These are phyloP conservation scores for Coturnix japonica DNA, from an alignment of 2,113 vertebrate genomes.

Conservation along the genomic window DNA sequence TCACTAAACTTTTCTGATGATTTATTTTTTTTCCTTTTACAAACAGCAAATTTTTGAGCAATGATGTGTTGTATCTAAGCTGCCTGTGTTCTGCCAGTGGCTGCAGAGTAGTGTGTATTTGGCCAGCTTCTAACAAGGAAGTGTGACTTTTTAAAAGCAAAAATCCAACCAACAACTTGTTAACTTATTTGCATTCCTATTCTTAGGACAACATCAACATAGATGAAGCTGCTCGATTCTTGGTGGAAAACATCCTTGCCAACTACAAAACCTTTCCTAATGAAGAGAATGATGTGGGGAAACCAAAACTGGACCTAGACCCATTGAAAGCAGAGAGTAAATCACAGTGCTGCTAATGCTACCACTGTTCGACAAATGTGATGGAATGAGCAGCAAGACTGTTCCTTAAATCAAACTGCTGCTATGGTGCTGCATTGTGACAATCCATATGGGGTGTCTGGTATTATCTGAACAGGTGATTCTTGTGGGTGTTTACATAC, in stretches of 20 bases:
- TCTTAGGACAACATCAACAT: conserved; percentile 97
- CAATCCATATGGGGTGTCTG: conserved; percentile 19
- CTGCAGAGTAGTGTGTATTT: not conserved
- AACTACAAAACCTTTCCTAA: conserved; percentile 88
- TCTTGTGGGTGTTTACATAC: conserved; percentile 23
- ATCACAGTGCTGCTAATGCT: conserved; percentile 91
- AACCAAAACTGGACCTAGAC: conserved; percentile 87
- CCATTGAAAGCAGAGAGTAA: conserved; percentile 86
- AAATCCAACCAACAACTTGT: not conserved
- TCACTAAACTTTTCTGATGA: not conserved
- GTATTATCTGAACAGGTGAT: not conserved
- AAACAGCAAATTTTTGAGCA: not conserved
- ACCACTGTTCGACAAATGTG: not conserved
- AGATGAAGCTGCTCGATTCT: conserved; percentile 93
- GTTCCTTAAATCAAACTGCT: conserved; percentile 18
- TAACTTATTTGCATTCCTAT: not conserved
- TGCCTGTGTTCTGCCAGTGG: not conserved
- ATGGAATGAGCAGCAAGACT: conserved; percentile 40
- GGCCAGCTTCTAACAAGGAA: not conserved
- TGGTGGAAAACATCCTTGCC: conserved; percentile 93
- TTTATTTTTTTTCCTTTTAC: not conserved
- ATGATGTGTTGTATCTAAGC: not conserved
- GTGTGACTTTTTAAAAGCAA: not conserved
- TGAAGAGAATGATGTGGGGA: conserved; percentile 88
- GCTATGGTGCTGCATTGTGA: conserved; percentile 26